Evolutionary conservation across 2,797 vertebrate genomes (phyloP).

Genomic region (Serranus cabrilla): DNA sequence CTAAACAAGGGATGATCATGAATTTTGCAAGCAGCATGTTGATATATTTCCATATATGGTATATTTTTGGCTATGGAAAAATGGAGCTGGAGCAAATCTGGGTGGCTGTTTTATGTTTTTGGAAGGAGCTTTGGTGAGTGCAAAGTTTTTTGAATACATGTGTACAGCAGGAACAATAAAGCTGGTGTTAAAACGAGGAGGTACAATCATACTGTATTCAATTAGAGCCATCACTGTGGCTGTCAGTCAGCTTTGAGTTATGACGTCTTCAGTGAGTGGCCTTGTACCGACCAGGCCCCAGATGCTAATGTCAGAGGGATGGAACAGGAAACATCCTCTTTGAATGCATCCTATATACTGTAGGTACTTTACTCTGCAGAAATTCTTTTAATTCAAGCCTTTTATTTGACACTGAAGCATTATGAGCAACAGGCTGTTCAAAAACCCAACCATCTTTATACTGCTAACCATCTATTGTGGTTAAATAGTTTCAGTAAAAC

Average conservation of each 20-base stretch:
- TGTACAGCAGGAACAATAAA: slow-evolving; percentile 23
- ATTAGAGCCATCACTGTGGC: slow-evolving; percentile 31
- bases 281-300: slow-evolving; percentile 27
- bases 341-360: not conserved
- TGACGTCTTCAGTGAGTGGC: slow-evolving; percentile 45
- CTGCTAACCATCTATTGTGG: slow-evolving; percentile 14
- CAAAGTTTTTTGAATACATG: slow-evolving; percentile 23
- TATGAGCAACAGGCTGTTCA: not conserved
- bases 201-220: slow-evolving; percentile 12
- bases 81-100: slow-evolving; percentile 28
- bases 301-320: slow-evolving; percentile 20
- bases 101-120: slow-evolving; percentile 49
- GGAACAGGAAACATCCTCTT: slow-evolving; percentile 14
- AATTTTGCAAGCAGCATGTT: slow-evolving; percentile 16
- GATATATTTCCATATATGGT: not conserved
- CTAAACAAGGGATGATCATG: not conserved
- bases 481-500: slow-evolving; percentile 49
- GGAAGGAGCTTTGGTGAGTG: slow-evolving; percentile 37
- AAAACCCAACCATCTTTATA: slow-evolving; percentile 12
- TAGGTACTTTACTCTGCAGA: not conserved
- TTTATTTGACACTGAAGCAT: not conserved
- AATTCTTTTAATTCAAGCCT: not conserved
- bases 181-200: slow-evolving; percentile 7
- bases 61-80: slow-evolving; percentile 14
- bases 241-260: slow-evolving; percentile 47